A percentile compares a stretch with the other conserved stretches of the same genome.
phyloP scores from a whole-genome alignment of 1,140 invertebrate genomes.

The Nephila pilipes region DNA sequence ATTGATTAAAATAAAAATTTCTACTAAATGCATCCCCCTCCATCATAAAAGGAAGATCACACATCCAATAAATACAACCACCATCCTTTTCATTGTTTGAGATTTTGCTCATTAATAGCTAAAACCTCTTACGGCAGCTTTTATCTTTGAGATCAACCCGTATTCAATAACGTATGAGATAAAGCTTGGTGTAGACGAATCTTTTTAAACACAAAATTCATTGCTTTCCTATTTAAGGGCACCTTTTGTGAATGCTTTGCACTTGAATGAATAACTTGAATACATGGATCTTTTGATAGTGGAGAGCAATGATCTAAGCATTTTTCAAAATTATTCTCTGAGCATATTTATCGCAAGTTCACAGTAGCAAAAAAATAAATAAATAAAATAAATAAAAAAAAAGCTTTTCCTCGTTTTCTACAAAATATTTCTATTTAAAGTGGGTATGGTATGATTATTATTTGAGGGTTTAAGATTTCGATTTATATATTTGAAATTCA shows the following conservation, averaged over 20 bases:
- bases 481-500: constrained; percentile 14
- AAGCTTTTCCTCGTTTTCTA: background rate
- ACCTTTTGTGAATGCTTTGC: background rate
- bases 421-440: background rate
- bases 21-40: background rate
- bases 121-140: background rate
- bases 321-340: background rate
- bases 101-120: background rate
- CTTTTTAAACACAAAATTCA: background rate
- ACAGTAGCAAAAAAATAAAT: background rate
- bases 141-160: background rate
- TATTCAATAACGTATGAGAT: background rate
- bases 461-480: background rate
- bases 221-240: background rate
- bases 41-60: background rate
- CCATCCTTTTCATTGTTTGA: background rate
- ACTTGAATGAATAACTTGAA: background rate
- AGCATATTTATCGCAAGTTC: background rate
- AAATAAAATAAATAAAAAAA: background rate
- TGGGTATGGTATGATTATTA: background rate
- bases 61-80: background rate
- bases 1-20: background rate
- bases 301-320: background rate
- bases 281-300: background rate
- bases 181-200: background rate